These are phyloP conservation scores for Pelecanoides urinatrix DNA, from an alignment of 2,113 vertebrate species.

Conservation along the genomic window DNA sequence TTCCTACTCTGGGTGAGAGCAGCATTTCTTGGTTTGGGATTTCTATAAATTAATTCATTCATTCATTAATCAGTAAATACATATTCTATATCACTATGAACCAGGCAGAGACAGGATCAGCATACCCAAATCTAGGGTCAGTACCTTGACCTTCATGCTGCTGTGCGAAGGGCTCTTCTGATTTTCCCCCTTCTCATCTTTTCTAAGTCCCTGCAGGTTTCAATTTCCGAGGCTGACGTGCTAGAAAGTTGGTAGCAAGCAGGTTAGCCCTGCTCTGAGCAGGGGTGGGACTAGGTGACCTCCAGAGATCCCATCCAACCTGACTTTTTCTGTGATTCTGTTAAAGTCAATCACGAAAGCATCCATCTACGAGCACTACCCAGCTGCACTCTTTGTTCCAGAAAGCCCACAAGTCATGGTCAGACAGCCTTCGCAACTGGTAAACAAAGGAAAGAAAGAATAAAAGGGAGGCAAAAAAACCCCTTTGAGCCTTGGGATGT, in stretches of 20 bases:
- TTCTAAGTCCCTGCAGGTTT: not conserved
- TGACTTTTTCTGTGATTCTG: not conserved
- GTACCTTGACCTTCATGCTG: not conserved
- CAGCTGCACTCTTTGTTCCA: not conserved
- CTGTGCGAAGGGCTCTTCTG: not conserved
- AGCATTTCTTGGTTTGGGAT: not conserved
- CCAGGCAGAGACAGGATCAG: not conserved
- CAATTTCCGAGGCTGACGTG: not conserved
- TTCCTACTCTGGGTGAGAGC: not conserved
- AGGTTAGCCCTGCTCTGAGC: not conserved
- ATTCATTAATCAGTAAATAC: not conserved
- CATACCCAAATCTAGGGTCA: not conserved
- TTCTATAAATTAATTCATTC: not conserved
- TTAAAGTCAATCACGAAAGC: not conserved
- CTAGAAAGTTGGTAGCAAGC: not conserved
- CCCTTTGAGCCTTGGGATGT: not conserved
- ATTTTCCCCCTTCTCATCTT: not conserved
- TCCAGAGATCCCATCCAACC: not conserved
- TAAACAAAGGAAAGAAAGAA: constrained; percentile 23
- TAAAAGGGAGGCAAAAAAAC: not conserved
- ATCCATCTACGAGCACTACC: not conserved
- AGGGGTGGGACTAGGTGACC: not conserved
- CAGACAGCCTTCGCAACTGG: not conserved
- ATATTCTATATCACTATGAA: not conserved
- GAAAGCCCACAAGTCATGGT: not conserved